Evolutionary conservation across 2,888 invertebrate genomes (phyloP).

Genomic region (Leptopterna dolabrata): DNA sequence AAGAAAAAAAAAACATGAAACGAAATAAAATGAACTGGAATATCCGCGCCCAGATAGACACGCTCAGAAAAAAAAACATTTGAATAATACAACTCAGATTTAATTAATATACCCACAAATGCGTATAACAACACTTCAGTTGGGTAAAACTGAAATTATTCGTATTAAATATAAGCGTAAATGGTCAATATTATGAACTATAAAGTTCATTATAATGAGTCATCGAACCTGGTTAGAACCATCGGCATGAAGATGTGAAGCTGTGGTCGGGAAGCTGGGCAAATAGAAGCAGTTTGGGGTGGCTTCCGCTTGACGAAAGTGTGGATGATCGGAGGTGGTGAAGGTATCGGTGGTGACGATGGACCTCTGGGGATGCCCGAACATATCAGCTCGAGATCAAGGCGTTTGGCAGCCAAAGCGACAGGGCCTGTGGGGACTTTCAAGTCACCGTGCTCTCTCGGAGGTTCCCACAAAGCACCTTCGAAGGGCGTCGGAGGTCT

Average conservation of each 20-base stretch:
- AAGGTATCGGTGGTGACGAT: neutral
- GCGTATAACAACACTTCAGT: too few species aligned
- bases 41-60: too few species aligned
- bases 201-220: neutral
- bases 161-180: too few species aligned
- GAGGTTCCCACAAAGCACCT: slow-evolving; percentile 54
- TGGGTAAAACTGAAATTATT: neutral
- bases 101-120: too few species aligned
- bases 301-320: neutral
- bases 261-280: slow-evolving; percentile 68
- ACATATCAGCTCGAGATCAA: slow-evolving; percentile 39
- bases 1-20: too few species aligned
- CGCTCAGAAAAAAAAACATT: too few species aligned
- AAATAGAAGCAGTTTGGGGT: neutral
- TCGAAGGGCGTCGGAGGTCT: slow-evolving; percentile 53
- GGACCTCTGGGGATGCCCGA: neutral
- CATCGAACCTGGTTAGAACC: slow-evolving; percentile 27
- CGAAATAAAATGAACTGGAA: too few species aligned
- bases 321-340: slow-evolving; percentile 21
- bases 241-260: slow-evolving; percentile 81
- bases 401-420: slow-evolving; percentile 23
- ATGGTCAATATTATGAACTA: too few species aligned
- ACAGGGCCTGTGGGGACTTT: slow-evolving; percentile 10
- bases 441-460: neutral
- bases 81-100: too few species aligned